A percentile compares a stretch with the other conserved stretches of the same genome.
Conservation (phyloP, 2,888 invertebrate species). For the Saturnia pavonia region DNA sequence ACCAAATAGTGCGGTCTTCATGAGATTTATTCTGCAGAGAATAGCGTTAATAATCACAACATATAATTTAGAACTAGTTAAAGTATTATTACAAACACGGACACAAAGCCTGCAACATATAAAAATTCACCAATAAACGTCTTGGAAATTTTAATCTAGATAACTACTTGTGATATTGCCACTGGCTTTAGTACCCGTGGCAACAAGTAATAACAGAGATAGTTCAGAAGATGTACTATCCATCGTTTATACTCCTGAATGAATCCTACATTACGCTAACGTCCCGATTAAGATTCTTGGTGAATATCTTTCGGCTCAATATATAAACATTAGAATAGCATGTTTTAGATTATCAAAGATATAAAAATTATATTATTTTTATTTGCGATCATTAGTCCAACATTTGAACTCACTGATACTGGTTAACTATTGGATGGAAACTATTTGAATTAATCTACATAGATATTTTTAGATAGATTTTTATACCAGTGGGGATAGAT, state of each 20-base stretch:
- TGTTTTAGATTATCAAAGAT: background rate
- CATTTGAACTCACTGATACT: slow-evolving; percentile 82
- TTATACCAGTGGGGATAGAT: slow-evolving; percentile 69
- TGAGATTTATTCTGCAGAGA: slow-evolving; percentile 81
- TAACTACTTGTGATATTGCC: slow-evolving; percentile 83
- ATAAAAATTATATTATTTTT: background rate
- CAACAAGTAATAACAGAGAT: slow-evolving; percentile 86
- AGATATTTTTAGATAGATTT: no score
- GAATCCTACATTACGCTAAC: slow-evolving; percentile 85
- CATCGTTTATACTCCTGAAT: slow-evolving; percentile 84
- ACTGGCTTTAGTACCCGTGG: slow-evolving; percentile 83
- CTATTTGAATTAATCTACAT: slow-evolving; percentile 85
- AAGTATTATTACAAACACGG: no score
- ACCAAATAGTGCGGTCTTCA: slow-evolving; percentile 83
- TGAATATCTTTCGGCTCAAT: slow-evolving; percentile 85
- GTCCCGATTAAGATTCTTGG: slow-evolving; percentile 83
- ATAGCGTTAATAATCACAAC: background rate
- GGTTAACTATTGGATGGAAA: no score
- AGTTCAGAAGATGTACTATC: slow-evolving; percentile 84
- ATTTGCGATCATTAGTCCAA: background rate
- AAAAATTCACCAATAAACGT: slow-evolving; percentile 61
- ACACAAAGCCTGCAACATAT: background rate
- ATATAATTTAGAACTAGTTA: slow-evolving; percentile 10
- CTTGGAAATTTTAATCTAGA: slow-evolving; percentile 81
- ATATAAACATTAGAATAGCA: slow-evolving; percentile 54